Base-by-base conservation (phyloP, 2,797 vertebrate species). In the Tangara arthus region DNA sequence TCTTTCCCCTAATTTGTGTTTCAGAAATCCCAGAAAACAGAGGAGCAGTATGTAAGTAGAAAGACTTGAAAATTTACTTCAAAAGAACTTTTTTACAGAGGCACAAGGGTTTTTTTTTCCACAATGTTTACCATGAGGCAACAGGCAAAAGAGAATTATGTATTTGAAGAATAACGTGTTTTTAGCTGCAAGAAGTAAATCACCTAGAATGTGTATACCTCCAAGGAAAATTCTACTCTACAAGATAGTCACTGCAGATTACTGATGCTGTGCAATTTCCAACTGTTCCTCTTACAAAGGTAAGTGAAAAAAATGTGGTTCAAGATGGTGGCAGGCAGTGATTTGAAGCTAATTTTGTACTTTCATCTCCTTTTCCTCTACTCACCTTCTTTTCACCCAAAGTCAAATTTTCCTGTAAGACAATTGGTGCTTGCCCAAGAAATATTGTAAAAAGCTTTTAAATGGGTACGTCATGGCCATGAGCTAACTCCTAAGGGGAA, bases 181-280 rank as follows among this genome's bases (percentile, higher is more conserved):
- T 87, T 55, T 78, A 81, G 52, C 30, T 83, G 50, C 21, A 80
- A 79, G 60, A 86, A 89, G 9, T 61, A 91, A 87, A 92, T 66
- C 53, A 78, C 26, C 27, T 55, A 39, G 47, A 92, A 92, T 26
- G 17, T 12, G 16, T 30, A 27, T 18, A 73, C 14, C 41, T 90
- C 18, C 50, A 63, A 93, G 66, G 63, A 92, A 87, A 80, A 90
- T 50, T 86, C 35, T 53, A 2, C 49, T 64, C 8, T 37, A 57
- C 20, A 59, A 64, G 26, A 80, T 6, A 83, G 72, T 78, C 41
- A 63, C 34, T 87, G 57, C n/a, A 71, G 64, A 89, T 93, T 80
- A 93, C 71, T 71, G 61, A 41, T 83, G 65, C 37, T 61, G 8
- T 49, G 55, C 76, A 64, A 37, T 41, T 87, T 82, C 42, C 44